These are phyloP conservation scores for Sinopyrophorus schimmeli DNA, from an alignment of 2,888 invertebrate genomes.

Conservation along the genomic window DNA sequence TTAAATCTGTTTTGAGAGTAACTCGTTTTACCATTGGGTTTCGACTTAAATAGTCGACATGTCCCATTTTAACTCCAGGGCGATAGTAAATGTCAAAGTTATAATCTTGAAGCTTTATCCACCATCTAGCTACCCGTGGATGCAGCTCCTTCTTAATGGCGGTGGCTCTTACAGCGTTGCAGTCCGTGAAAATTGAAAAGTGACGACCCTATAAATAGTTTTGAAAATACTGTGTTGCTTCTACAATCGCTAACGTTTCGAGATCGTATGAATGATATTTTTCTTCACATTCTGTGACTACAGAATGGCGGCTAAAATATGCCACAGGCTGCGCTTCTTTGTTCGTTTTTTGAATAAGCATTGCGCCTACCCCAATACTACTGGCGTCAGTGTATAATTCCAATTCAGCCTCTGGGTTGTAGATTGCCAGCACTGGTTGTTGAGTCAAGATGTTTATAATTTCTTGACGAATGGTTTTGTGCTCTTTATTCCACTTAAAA, in stretches of 20 bases:
- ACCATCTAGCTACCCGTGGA: conserved; percentile 13
- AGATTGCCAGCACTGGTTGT: conserved; percentile 9
- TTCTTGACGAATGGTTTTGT: neutral
- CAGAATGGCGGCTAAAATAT: conserved; percentile 3
- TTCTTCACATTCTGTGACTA: conserved; percentile 26
- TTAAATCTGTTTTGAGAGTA: too few species aligned
- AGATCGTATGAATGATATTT: conserved; percentile 35
- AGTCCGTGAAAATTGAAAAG: neutral
- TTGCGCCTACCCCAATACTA: conserved; percentile 6
- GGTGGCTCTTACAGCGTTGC: conserved; percentile 26
- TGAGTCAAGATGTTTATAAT: conserved; percentile 5
- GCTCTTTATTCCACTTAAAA: conserved; percentile 6
- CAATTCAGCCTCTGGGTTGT: conserved; percentile 1
- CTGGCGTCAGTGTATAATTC: conserved; percentile 14
- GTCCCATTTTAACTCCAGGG: neutral
- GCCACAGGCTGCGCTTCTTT: conserved; percentile 3
- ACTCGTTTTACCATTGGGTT: too few species aligned
- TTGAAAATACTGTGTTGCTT: neutral
- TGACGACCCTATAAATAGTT: neutral
- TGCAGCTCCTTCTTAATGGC: conserved; percentile 27
- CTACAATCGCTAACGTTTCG: neutral
- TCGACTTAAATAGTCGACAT: neutral
- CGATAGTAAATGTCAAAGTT: neutral
- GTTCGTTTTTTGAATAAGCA: conserved; percentile 12
- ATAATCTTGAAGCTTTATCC: neutral